Evolutionary conservation across 2,113 vertebrate species (phyloP).

Genomic region (Pungitius pungitius): DNA sequence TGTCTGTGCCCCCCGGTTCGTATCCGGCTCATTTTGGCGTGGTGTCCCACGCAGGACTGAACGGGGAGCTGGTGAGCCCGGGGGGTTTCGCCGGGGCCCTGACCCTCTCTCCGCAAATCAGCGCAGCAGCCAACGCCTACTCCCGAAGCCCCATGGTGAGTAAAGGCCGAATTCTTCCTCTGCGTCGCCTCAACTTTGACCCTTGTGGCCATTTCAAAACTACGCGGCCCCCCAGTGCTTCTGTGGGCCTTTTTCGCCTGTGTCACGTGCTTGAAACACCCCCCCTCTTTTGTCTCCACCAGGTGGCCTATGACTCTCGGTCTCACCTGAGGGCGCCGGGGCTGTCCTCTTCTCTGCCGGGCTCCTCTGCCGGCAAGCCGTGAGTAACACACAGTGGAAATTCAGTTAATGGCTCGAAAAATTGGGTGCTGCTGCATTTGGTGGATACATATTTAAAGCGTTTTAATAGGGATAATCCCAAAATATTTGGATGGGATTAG

Average conservation of each 20-base stretch:
- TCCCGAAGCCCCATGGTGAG: constrained; percentile 87
- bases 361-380: constrained; percentile 87
- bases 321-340: constrained; percentile 85
- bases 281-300: constrained; percentile 36
- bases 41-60: constrained; percentile 86
- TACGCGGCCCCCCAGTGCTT: too few species aligned
- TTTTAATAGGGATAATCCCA: background rate
- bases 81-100: constrained; percentile 85
- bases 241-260: too few species aligned
- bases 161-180: constrained; percentile 14
- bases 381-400: constrained; percentile 76
- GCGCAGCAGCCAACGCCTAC: constrained; percentile 82
- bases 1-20: constrained; percentile 83
- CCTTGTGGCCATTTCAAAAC: constrained; percentile 32
- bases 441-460: background rate
- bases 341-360: constrained; percentile 84
- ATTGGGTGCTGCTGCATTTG: background rate
- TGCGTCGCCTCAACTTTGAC: constrained; percentile 28
- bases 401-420: background rate
- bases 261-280: too few species aligned
- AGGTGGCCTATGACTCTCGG: constrained; percentile 87
- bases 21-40: constrained; percentile 86
- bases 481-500: constrained; percentile 14
- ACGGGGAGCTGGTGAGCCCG: constrained; percentile 85
- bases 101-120: constrained; percentile 88